phyloP scores from a whole-genome alignment of 2,888 invertebrate species.

The Nemotelus nigrinus region DNA sequence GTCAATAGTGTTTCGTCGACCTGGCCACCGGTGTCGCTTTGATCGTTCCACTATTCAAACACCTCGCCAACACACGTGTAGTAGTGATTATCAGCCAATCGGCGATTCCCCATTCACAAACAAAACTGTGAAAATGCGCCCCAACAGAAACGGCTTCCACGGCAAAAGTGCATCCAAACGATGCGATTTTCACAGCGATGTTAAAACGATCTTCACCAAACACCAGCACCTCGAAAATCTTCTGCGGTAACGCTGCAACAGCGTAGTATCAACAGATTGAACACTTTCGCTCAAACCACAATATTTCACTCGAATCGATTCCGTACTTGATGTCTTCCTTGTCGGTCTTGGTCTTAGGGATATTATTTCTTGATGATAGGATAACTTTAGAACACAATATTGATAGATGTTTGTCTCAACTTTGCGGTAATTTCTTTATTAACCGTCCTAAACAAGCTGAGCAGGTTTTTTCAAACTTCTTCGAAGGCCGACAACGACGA shows the following conservation, averaged over 20 bases:
- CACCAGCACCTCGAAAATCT: not conserved
- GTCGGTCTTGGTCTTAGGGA: too few relatives aligned
- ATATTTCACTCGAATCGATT: not conserved
- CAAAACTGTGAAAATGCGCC: not conserved
- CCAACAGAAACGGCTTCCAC: not conserved
- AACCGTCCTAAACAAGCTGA: slow-evolving; percentile 15
- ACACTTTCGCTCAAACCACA: not conserved
- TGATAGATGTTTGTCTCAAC: not conserved
- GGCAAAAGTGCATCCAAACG: not conserved
- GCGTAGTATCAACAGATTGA: not conserved
- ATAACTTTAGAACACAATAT: not conserved
- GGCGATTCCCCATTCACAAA: slow-evolving; percentile 13
- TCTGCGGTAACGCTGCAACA: not conserved
- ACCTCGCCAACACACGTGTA: not conserved
- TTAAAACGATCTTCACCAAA: not conserved
- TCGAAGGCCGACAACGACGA: slow-evolving; percentile 31
- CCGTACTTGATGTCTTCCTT: too few relatives aligned
- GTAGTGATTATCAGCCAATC: not conserved
- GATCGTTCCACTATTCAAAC: not conserved
- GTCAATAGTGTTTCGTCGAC: slow-evolving; percentile 26
- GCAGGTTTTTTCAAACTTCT: slow-evolving; percentile 2
- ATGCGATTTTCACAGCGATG: slow-evolving; percentile 1
- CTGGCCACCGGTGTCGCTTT: slow-evolving; percentile 20
- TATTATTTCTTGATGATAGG: not conserved
- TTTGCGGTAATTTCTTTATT: not conserved